Evolutionary conservation across 2,113 vertebrate species (phyloP).

Genomic region (Phodopus roborovskii): DNA sequence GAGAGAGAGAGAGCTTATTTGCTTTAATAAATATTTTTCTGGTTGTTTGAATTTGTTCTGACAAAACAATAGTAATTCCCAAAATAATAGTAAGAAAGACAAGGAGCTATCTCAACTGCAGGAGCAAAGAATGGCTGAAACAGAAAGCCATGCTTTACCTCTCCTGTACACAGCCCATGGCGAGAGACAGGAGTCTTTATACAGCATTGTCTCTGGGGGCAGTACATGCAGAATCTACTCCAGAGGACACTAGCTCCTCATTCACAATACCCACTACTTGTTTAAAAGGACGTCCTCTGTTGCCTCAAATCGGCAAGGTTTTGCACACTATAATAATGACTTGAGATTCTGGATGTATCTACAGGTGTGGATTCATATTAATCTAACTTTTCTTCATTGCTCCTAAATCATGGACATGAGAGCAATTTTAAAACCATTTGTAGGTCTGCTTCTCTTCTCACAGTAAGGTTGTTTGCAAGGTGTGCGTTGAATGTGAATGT

Average conservation of each 20-base stretch:
- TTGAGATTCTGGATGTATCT: constrained; percentile 47
- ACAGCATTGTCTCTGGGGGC: not conserved
- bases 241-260: not conserved
- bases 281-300: not conserved
- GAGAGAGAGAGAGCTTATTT: constrained; percentile 10
- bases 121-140: not conserved
- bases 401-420: not conserved
- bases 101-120: constrained; percentile 63
- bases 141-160: constrained; percentile 50
- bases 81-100: constrained; percentile 60
- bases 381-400: not conserved
- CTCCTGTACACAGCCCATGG: constrained; percentile 2
- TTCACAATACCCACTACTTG: constrained; percentile 20
- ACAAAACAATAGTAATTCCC: constrained; percentile 48
- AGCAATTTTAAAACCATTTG: not conserved
- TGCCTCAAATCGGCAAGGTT: not conserved
- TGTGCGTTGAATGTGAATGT: constrained; percentile 11
- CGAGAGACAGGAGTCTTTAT: constrained; percentile 69
- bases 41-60: constrained; percentile 60
- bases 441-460: not conserved
- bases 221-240: not conserved
- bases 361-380: not conserved
- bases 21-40: constrained; percentile 34
- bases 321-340: not conserved
- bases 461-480: not conserved